Evolutionary conservation across 2,797 vertebrate genomes (phyloP), one percentile per base, ranked within the genome.

Genomic region (Alca torda): DNA sequence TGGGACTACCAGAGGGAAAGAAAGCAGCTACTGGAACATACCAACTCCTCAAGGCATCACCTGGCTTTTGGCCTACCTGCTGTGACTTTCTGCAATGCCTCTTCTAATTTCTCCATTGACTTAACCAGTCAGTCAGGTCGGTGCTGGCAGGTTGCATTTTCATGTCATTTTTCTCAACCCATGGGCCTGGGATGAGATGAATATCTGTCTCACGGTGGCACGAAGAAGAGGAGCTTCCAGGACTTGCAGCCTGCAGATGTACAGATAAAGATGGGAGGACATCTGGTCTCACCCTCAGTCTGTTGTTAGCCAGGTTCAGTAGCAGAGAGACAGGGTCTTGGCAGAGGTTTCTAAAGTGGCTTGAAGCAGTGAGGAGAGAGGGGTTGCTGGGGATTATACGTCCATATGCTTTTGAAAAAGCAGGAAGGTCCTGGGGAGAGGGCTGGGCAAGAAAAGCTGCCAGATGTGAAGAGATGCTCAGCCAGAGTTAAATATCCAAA

Each of bases 381-480:
- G 63, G 13, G 60, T 11, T 59, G 41, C 69, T 43, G 70, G 75
- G 57, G 67, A 74, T 84, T 70, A 23, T 11, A 53, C 2, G 2
- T 43, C 48, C 46, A 78, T 46, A 37, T 50, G 51, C 85, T 80
- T 92, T 56, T 73, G 73, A 78, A 83, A 95, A 37, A 23, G 8
- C 64, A 46, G 84, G 68, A 91, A 78, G 68, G 68, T 95, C 82
- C 53, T 41, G 68, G 72, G 88, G 48, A 93, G 60, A 89, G 41
- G 53, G 56, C 67, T 93, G 83, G 74, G 54, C 9, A 15, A 81
- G 50, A 82, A 73, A 65, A 73, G 69, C 60, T 45, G 68, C 86
- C 96, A 92, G 87, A 91, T 95, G 90, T 84, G 78, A 56, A 80
- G 54, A 45, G 78, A 85, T 75, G 76, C 73, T 89, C 79, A 78